Conservation (phyloP, 2,113 vertebrate species). For the Odontophorus gujanensis region DNA sequence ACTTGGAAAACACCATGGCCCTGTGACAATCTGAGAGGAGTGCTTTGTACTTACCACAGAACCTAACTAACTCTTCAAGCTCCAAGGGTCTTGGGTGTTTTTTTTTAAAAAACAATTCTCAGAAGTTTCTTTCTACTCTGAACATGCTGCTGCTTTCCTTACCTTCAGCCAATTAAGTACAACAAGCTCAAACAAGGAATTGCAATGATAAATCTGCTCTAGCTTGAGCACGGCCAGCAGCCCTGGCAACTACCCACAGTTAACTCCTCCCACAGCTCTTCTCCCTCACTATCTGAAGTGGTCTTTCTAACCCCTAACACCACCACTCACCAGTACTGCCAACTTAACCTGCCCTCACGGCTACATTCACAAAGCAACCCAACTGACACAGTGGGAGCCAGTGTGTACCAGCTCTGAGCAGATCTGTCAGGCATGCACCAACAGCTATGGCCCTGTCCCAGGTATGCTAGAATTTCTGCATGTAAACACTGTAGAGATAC, state of each 20-base stretch:
- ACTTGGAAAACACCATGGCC: background rate
- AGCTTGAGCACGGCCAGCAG: background rate
- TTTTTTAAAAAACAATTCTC: background rate
- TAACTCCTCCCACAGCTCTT: background rate
- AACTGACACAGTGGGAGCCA: background rate
- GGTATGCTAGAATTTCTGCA: background rate
- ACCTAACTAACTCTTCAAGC: background rate
- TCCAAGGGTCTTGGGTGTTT: background rate
- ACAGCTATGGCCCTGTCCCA: background rate
- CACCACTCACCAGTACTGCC: background rate
- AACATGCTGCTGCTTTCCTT: background rate
- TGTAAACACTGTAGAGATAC: background rate
- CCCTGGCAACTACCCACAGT: background rate
- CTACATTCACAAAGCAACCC: fast-evolving
- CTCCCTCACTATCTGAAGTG: background rate
- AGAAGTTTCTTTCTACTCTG: background rate
- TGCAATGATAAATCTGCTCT: background rate
- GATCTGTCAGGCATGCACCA: background rate
- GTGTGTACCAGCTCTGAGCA: background rate
- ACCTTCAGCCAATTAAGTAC: background rate
- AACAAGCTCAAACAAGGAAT: background rate
- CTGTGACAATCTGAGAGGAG: background rate
- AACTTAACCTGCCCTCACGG: background rate
- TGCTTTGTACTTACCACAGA: background rate
- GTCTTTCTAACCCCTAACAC: background rate